Percentiles rank a stretch among this genome's conserved stretches.
These are phyloP conservation scores for Ardeotis arabs DNA, from an alignment of 2,113 vertebrate genomes.

Conservation along the genomic window DNA sequence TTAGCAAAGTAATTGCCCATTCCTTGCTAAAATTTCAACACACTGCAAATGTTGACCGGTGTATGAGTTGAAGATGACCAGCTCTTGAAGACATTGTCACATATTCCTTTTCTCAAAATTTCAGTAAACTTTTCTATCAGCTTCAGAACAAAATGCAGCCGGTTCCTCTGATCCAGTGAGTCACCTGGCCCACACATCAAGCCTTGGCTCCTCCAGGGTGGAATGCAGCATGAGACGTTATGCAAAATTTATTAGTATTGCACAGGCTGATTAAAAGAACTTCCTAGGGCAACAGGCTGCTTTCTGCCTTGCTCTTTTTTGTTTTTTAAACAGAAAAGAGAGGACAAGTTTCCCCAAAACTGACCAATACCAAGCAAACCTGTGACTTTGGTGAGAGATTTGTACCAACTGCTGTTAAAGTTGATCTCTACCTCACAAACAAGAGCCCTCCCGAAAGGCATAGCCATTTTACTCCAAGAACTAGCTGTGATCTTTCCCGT, in stretches of 20 bases:
- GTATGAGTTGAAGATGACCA: neutral
- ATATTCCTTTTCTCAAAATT: neutral
- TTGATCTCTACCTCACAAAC: neutral
- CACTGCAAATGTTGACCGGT: neutral
- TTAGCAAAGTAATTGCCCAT: neutral
- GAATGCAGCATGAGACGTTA: neutral
- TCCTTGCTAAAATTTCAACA: neutral
- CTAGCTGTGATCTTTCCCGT: neutral
- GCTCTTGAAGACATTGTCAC: neutral
- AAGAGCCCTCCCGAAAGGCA: neutral
- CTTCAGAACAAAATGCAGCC: neutral
- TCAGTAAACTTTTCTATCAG: neutral
- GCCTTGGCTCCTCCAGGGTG: slow-evolving; percentile 10
- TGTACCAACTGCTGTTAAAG: neutral
- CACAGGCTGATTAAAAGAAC: slow-evolving; percentile 10
- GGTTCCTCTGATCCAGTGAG: slow-evolving; percentile 3
- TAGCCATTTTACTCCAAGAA: neutral
- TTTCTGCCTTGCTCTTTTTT: neutral
- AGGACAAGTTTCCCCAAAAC: neutral
- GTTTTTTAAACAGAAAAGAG: neutral
- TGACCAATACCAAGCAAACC: neutral
- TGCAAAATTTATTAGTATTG: slow-evolving; percentile 38
- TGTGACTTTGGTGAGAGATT: neutral
- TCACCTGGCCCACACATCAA: slow-evolving; percentile 52
- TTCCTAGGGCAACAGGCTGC: neutral